Base-by-base conservation (phyloP, 2,113 vertebrate genomes). In the Hippolais icterina region DNA sequence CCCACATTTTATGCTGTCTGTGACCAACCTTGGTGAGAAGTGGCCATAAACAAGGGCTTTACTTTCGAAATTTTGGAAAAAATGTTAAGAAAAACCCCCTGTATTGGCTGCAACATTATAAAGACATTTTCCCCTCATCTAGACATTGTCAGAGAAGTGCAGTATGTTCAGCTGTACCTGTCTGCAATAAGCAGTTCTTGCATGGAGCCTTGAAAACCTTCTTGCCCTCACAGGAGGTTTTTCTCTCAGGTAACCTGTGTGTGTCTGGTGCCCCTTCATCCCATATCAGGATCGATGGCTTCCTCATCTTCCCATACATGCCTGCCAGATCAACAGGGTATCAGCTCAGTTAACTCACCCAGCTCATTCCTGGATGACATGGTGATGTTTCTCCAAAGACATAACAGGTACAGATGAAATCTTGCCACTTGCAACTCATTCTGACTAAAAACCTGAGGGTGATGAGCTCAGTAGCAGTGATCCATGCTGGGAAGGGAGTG, bases 281-380 rank as follows among this genome's bases (percentile, higher is more conserved):
- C 96, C 94, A 94, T n/a, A 96, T 89, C 50, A 89, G 75, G 52
- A 95, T 57, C 2, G 94, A 96, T 0, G 93, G 95, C 42, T 90
- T 97, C 87, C 87, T 97, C 95, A 95, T 96, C 75, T n/a, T n/a
- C 24, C 94, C 79, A 2, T 80, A 91, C n/a, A 39, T 66, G 24
- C 93, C 97, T 97, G 94, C 49, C 87, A 93, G 66, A 86, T 50
- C 25, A 82, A 83, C 61, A 59, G 71, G 11, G 42, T 24, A 6
- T 27, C 11, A 85, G 39, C 69, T 28, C 20, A 65, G 37, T 64
- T 47, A 82, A 54, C 41, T 72, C 5, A 1, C 59, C 17, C n/a
- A 39, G 46, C 28, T 84, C 31, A 8, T 42, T 80, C 59, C 35
- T 42, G 8, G 77, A 47, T 72, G 72, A 50, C 6, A 2, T 27